Conservation (phyloP, 2,113 vertebrate genomes). For the Octodon degus region DNA sequence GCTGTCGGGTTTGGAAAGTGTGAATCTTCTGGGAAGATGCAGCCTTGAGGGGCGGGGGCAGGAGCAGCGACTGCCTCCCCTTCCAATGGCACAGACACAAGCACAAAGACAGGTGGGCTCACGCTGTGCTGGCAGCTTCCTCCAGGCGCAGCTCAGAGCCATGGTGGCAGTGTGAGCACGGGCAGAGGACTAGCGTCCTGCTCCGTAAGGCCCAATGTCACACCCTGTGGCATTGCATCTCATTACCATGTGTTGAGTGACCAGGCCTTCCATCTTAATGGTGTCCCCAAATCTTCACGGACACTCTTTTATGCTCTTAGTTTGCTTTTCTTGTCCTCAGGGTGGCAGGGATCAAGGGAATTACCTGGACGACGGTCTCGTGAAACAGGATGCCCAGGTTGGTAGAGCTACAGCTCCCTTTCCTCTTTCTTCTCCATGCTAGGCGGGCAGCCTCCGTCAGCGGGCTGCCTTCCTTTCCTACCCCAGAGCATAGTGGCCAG, state of each 20-base stretch:
- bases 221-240: neutral
- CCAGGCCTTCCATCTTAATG: neutral
- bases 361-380: constrained; percentile 87
- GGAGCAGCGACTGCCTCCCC: too few relatives aligned
- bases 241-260: neutral
- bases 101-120: neutral
- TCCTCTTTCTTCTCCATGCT: neutral
- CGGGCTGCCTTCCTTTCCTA: neutral
- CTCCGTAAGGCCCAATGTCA: neutral
- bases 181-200: neutral
- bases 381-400: constrained; percentile 93
- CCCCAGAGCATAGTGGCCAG: neutral
- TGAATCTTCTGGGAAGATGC: neutral
- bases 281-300: neutral
- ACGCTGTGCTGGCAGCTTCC: neutral
- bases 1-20: neutral
- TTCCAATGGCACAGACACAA: neutral
- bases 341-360: constrained; percentile 92
- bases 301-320: neutral
- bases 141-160: neutral
- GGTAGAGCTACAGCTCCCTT: constrained; percentile 35
- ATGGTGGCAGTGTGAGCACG: neutral
- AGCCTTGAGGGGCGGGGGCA: fast-evolving
- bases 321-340: constrained; percentile 81
- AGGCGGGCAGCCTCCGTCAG: neutral